Evolutionary conservation across 2,113 vertebrate genomes (phyloP), one percentile per base, ranked within the genome.

Genomic region (Podilymbus podiceps): DNA sequence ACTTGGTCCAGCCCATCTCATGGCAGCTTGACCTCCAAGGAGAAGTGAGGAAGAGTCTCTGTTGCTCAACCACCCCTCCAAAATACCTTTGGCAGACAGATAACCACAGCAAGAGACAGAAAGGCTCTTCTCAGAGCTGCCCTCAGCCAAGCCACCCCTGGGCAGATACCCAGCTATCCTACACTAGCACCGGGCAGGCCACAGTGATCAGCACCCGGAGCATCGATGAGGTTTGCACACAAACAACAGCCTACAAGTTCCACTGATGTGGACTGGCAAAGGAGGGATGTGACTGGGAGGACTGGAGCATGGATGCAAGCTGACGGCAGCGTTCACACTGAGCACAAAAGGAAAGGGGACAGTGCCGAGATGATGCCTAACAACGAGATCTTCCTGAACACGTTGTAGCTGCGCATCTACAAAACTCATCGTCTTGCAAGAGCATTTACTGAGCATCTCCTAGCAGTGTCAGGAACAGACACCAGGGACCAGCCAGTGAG

Each of bases 241-340:
- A 30, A 35, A 16, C 35, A 66, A 67, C 58, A 38, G 15, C 67
- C 25, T 40, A 2, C 19, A 8, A 31, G 20, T 71, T 82, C 72
- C 30, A 28, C 49, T 22, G 14, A 15, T 1, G 31, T 11, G 16
- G 27, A 46, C 69, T n/a, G 53, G 23, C 47, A 44, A 63, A 64
- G 63, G 59, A 69, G 23, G 28, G 28, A 31, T 31, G 55, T 0
- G 6, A 62, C 40, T 52, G 52, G 56, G 60, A 27, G 69, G 46
- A 24, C 21, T 3, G 23, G 23, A 60, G 55, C 85, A 60, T 0
- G 1, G 77, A 35, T 52, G 50, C 19, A 30, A 49, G 44, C 31
- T 50, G 67, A 52, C 20, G 2, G 10, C 28, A 6, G 28, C 2
- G 0, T 50, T n/a, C n/a, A 21, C 38, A 21, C 20, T 14, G 6